Percentiles rank a stretch among this genome's conserved stretches.
phyloP scores from a whole-genome alignment of 2,113 vertebrate genomes.

The Pelodiscus sinensis region DNA sequence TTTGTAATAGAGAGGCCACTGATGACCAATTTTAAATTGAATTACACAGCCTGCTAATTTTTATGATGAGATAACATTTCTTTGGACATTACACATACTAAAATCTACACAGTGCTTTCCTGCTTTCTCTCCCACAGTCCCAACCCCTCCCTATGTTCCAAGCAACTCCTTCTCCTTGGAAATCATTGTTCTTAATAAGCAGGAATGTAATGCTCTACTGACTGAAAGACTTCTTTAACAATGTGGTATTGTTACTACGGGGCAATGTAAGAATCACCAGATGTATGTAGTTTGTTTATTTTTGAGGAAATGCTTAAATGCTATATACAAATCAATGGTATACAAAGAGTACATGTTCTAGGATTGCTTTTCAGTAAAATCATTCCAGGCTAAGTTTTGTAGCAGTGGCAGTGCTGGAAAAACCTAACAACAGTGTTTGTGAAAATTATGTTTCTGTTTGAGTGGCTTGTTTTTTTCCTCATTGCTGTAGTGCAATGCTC shows the following conservation, averaged over 20 bases:
- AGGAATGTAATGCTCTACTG: neutral
- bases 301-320: neutral
- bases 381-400: rapidly evolving
- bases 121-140: neutral
- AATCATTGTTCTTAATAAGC: conserved; percentile 59
- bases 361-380: neutral
- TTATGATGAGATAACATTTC: conserved; percentile 81
- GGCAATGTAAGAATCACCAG: neutral
- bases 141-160: conserved; percentile 16
- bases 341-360: neutral
- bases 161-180: conserved; percentile 26
- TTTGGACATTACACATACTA: conserved; percentile 73
- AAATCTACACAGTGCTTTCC: conserved; percentile 65
- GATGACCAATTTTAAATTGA: conserved; percentile 82
- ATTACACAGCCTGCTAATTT: conserved; percentile 87
- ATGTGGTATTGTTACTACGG: conserved; percentile 43
- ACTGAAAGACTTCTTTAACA: conserved; percentile 37
- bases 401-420: neutral
- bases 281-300: neutral
- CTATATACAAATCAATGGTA: neutral
- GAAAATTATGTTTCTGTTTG: conserved; percentile 1
- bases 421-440: neutral
- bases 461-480: neutral
- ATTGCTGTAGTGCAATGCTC: neutral
- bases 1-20: conserved; percentile 74